A percentile compares a stretch with the other conserved stretches of the same genome.
These are phyloP conservation scores for Lycaena phlaeas DNA, from an alignment of 2,888 invertebrate species.

Conservation along the genomic window DNA sequence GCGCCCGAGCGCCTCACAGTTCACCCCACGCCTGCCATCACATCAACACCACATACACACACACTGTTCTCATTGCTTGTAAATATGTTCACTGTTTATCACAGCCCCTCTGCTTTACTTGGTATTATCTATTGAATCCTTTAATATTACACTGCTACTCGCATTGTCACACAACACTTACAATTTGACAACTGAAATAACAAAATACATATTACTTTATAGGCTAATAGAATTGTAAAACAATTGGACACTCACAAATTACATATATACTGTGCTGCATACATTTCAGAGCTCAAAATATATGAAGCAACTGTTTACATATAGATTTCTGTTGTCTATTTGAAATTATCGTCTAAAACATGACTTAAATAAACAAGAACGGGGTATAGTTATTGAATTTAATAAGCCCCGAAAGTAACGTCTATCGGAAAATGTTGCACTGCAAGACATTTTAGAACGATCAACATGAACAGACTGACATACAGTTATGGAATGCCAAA, in stretches of 20 bases:
- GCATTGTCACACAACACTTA: conserved; percentile 16
- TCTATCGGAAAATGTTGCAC: not conserved
- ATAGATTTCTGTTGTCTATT: not conserved
- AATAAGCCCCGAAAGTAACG: too few species aligned
- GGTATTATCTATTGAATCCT: conserved; percentile 11
- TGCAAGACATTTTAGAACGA: conserved; percentile 22
- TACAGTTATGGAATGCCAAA: conserved; percentile 62
- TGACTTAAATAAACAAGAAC: too few species aligned
- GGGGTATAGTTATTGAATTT: too few species aligned
- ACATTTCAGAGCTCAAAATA: not conserved
- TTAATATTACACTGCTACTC: conserved; percentile 15
- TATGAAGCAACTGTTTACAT: conserved; percentile 2
- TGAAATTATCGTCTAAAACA: too few species aligned
- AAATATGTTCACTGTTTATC: conserved; percentile 15
- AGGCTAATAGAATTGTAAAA: not conserved
- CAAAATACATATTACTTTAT: not conserved
- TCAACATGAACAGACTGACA: conserved; percentile 49
- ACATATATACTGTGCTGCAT: not conserved
- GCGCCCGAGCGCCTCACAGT: conserved; percentile 67
- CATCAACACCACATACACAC: conserved; percentile 44
- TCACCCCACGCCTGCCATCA: conserved; percentile 71
- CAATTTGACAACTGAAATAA: conserved; percentile 15
- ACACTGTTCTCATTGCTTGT: conserved; percentile 33
- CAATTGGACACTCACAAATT: not conserved
- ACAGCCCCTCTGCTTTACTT: conserved; percentile 11